Evolutionary conservation across 2,888 invertebrate species (phyloP).

Genomic region (Tolmerus cingulatus): DNA sequence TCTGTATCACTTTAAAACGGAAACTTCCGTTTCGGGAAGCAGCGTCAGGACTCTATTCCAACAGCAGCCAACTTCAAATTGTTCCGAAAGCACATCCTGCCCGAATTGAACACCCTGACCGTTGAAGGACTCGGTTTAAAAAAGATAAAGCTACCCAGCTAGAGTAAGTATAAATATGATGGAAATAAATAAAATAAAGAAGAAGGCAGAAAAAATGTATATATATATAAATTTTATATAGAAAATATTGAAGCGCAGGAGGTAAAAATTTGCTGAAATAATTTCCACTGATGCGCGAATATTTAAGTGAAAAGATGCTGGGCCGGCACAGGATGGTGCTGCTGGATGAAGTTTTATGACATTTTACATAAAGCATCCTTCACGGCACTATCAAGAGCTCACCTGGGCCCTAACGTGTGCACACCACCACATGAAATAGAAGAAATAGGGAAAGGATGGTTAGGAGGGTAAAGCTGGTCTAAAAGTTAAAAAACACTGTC

Average conservation of each 20-base stretch:
- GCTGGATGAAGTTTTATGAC: background rate
- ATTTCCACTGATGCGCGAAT: constrained; percentile 24
- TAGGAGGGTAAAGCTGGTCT: background rate
- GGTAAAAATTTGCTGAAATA: background rate
- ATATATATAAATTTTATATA: background rate
- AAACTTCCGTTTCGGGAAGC: background rate
- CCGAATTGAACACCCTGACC: background rate
- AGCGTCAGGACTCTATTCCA: background rate
- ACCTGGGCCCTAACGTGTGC: background rate
- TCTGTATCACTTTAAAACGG: background rate
- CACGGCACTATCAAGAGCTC: background rate
- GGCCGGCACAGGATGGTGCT: background rate
- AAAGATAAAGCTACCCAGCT: background rate
- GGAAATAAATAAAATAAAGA: background rate
- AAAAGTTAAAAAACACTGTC: background rate
- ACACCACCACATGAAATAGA: background rate
- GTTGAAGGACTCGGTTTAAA: background rate
- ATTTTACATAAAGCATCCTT: constrained; percentile 5
- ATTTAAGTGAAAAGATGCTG: background rate
- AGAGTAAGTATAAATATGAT: background rate
- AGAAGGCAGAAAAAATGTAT: background rate
- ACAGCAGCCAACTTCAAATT: background rate
- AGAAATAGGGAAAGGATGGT: background rate
- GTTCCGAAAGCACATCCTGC: background rate
- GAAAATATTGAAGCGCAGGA: background rate